Evolutionary conservation across 1,140 invertebrate genomes (phyloP).

Genomic region (Bradynema listronoti): DNA sequence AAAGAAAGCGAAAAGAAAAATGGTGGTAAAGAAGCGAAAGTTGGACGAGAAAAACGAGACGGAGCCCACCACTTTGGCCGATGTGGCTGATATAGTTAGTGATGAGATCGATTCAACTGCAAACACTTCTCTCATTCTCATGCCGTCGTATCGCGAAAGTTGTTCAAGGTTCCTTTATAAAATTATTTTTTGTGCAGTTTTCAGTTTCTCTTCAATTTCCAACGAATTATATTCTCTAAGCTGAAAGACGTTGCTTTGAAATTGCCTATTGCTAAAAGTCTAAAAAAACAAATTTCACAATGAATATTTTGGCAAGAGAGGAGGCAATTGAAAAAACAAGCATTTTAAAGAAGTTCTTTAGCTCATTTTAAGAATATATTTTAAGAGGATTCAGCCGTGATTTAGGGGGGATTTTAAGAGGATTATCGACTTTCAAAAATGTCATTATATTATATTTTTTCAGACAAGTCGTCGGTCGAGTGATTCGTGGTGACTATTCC

Average conservation of each 20-base stretch:
- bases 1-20: conserved; percentile 9
- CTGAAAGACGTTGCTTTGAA: too few relatives aligned
- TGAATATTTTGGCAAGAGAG: neutral
- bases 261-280: neutral
- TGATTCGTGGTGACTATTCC: conserved; percentile 10
- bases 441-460: neutral
- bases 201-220: neutral
- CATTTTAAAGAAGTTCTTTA: neutral
- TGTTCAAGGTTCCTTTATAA: neutral
- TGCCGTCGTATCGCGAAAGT: neutral
- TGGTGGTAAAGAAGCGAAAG: neutral
- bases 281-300: neutral
- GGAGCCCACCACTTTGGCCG: neutral
- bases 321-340: neutral
- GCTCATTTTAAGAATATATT: neutral
- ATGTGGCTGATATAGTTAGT: neutral
- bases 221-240: too few relatives aligned
- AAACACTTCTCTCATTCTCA: neutral
- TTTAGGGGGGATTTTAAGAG: neutral
- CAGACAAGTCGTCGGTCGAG: neutral
- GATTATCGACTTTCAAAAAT: neutral
- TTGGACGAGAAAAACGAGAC: neutral
- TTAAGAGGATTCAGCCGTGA: neutral
- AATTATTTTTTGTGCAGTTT: neutral
- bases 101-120: neutral